Evolutionary conservation across 2,888 invertebrate genomes (phyloP).

Genomic region (Bombyx huttoni): DNA sequence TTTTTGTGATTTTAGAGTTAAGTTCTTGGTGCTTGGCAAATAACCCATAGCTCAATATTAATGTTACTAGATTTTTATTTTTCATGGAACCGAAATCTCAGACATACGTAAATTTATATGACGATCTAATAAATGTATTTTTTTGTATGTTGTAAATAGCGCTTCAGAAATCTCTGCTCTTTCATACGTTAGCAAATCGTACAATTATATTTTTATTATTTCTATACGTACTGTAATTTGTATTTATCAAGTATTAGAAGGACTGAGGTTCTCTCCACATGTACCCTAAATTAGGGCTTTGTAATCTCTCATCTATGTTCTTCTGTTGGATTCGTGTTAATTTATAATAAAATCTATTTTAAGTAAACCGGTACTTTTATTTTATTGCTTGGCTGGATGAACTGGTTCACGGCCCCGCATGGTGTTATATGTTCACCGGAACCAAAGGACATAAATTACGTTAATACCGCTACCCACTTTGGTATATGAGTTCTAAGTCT

Average conservation of each 20-base stretch:
- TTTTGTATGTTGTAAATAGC: too few relatives aligned
- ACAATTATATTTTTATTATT: background rate
- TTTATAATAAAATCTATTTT: conserved; percentile 69
- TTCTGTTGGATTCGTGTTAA: conserved; percentile 70
- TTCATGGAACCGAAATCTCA: too few relatives aligned
- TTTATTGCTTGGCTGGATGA: conserved; percentile 4
- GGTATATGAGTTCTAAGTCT: too few relatives aligned
- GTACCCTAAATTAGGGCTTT: conserved; percentile 73
- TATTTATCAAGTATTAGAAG: conserved; percentile 63
- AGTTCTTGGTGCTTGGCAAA: background rate
- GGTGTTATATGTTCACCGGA: too few relatives aligned
- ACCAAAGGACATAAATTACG: too few relatives aligned
- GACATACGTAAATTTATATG: too few relatives aligned
- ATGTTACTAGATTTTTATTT: too few relatives aligned
- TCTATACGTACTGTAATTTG: conserved; percentile 21
- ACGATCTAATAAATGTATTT: too few relatives aligned
- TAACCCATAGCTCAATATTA: background rate
- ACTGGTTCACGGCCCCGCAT: too few relatives aligned
- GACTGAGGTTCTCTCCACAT: conserved; percentile 66
- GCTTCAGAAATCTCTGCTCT: too few relatives aligned
- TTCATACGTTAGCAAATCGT: background rate
- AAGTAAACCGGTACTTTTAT: conserved; percentile 23
- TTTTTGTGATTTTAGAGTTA: conserved; percentile 14
- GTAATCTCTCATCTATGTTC: conserved; percentile 62
- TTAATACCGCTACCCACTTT: too few relatives aligned